Percentiles rank a stretch among this genome's conserved stretches.
Conservation (phyloP, 2,888 invertebrate species). For the Thalpophila matura region DNA sequence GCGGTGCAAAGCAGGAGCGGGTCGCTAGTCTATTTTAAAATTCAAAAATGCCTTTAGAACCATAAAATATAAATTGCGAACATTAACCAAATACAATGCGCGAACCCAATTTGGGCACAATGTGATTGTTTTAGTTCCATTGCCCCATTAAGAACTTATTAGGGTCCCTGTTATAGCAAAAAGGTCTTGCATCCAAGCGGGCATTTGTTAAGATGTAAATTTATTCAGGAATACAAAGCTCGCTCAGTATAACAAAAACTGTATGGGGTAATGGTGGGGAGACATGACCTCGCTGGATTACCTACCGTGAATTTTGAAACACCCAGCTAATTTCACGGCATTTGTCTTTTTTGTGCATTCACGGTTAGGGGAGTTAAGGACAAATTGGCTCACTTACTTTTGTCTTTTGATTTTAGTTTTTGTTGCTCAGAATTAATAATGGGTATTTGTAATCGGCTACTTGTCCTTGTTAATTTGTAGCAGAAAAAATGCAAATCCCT, state of each 20-base stretch:
- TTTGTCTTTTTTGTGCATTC: conserved; percentile 75
- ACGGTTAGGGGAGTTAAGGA: conserved; percentile 55
- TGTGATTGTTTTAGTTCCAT: conserved; percentile 75
- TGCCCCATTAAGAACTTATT: conserved; percentile 82
- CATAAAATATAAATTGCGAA: conserved; percentile 45
- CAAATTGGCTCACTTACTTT: conserved; percentile 60
- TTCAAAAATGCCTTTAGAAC: conserved; percentile 9
- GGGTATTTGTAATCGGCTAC: conserved; percentile 37
- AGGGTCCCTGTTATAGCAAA: conserved; percentile 75
- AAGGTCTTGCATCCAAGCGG: conserved; percentile 75
- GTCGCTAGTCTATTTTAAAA: no score
- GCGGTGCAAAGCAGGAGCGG: no score
- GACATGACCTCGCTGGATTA: conserved; percentile 78
- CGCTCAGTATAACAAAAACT: conserved; percentile 80
- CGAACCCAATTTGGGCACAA: conserved; percentile 58
- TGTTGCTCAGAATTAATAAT: conserved; percentile 44
- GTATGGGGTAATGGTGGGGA: conserved; percentile 77
- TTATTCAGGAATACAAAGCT: conserved; percentile 84
- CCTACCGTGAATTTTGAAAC: conserved; percentile 75
- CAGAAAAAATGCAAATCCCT: conserved; percentile 45
- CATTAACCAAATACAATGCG: conserved; percentile 58
- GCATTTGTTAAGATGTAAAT: conserved; percentile 87
- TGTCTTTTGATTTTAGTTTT: conserved; percentile 63
- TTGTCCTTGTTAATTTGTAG: conserved; percentile 27
- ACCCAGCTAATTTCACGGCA: conserved; percentile 73